Evolutionary conservation across 2,888 invertebrate genomes (phyloP).

Genomic region (Ophion slaviceki): DNA sequence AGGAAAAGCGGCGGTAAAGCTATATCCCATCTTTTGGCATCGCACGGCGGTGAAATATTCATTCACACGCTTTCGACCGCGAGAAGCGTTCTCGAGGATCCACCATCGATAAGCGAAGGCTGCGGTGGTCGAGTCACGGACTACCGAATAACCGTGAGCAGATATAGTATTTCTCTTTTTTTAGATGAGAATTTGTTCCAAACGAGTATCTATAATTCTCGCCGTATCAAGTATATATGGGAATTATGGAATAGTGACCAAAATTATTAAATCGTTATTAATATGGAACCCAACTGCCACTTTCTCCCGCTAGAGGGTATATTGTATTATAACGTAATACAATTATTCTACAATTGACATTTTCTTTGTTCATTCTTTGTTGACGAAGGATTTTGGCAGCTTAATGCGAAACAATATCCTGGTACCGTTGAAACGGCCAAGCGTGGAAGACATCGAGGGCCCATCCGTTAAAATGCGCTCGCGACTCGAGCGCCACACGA

Average conservation of each 20-base stretch:
- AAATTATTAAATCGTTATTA: too few relatives aligned
- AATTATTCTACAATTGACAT: slow-evolving; percentile 33
- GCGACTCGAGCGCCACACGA: slow-evolving; percentile 90
- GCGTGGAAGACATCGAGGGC: slow-evolving; percentile 82
- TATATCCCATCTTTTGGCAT: slow-evolving; percentile 95
- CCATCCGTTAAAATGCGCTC: slow-evolving; percentile 88
- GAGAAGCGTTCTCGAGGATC: slow-evolving; percentile 95
- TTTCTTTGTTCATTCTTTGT: slow-evolving; percentile 20
- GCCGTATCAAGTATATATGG: neutral
- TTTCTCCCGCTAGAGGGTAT: too few relatives aligned
- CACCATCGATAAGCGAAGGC: slow-evolving; percentile 97
- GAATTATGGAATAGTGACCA: too few relatives aligned
- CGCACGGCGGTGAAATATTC: slow-evolving; percentile 98
- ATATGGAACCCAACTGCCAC: too few relatives aligned
- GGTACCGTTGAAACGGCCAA: slow-evolving; percentile 87
- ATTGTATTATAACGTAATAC: too few relatives aligned
- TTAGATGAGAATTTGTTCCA: neutral
- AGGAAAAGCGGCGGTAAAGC: slow-evolving; percentile 93
- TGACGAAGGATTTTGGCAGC: slow-evolving; percentile 92
- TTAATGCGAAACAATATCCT: slow-evolving; percentile 94
- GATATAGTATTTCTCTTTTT: neutral
- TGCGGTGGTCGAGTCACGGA: slow-evolving; percentile 97
- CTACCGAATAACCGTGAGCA: slow-evolving; percentile 88
- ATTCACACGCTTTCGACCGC: slow-evolving; percentile 95
- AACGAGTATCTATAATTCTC: too few relatives aligned